Conservation (phyloP, 2,113 vertebrate species). For the Lasiurus borealis region DNA sequence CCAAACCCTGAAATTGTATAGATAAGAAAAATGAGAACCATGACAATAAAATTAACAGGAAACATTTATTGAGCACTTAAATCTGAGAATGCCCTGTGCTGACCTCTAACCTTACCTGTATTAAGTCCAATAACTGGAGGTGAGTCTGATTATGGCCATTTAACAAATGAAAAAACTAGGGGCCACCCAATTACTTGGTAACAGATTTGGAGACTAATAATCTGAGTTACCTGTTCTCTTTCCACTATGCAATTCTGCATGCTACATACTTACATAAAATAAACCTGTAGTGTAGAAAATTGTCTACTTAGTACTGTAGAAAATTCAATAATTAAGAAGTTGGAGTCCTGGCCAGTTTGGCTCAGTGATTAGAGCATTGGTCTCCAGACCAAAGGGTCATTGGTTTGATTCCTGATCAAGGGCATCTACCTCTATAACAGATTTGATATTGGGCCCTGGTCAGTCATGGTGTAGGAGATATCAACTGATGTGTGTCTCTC, state of each 20-base stretch:
- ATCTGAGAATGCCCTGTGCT: neutral
- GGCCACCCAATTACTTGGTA: neutral
- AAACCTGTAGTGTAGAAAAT: neutral
- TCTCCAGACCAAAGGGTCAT: too few relatives aligned
- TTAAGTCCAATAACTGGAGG: neutral
- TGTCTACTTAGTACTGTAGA: neutral
- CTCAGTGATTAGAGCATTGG: too few relatives aligned
- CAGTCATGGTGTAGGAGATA: too few relatives aligned
- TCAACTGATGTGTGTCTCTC: too few relatives aligned
- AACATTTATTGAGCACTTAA: neutral
- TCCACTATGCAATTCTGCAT: neutral
- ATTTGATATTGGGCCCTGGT: too few relatives aligned
- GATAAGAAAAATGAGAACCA: neutral
- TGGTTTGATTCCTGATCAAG: too few relatives aligned
- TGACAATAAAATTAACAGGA: neutral
- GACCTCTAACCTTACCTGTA: neutral
- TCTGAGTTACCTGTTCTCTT: neutral
- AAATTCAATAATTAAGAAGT: conserved; percentile 21
- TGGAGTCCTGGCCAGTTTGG: neutral
- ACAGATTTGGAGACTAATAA: neutral
- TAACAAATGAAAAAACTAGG: neutral
- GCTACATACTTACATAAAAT: neutral
- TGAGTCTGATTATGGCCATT: neutral
- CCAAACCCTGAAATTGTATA: neutral
- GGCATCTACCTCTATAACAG: too few relatives aligned